These are phyloP conservation scores for Paguma larvata DNA, from an alignment of 2,797 vertebrate genomes.

Conservation along the genomic window DNA sequence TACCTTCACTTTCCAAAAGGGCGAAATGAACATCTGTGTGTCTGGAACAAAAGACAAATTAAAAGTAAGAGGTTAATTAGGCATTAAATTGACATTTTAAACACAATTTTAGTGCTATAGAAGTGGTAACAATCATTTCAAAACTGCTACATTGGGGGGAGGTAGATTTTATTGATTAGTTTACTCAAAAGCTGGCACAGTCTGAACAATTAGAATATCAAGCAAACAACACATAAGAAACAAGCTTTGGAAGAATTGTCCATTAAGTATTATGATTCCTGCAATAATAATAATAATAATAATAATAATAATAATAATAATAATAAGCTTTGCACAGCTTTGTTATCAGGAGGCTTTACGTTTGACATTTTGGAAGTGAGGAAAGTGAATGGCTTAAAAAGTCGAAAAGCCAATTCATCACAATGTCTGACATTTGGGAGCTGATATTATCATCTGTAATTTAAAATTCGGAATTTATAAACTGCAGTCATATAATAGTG, in stretches of 20 bases:
- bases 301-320: slow-evolving; percentile 33
- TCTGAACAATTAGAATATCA: slow-evolving; percentile 53
- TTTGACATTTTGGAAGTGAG: slow-evolving; percentile 74
- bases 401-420: slow-evolving; percentile 79
- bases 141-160: not conserved
- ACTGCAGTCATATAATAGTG: slow-evolving; percentile 43
- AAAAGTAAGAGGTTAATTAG: slow-evolving; percentile 64
- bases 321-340: slow-evolving; percentile 66
- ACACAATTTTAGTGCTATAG: slow-evolving; percentile 3
- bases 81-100: slow-evolving; percentile 53
- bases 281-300: too few relatives aligned
- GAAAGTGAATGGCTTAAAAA: slow-evolving; percentile 70
- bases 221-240: slow-evolving; percentile 42
- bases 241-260: slow-evolving; percentile 27
- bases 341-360: slow-evolving; percentile 76
- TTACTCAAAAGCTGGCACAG: slow-evolving; percentile 54
- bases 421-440: slow-evolving; percentile 81
- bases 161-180: slow-evolving; percentile 65
- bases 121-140: slow-evolving; percentile 47
- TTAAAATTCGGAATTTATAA: slow-evolving; percentile 75
- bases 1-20: slow-evolving; percentile 66
- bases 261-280: slow-evolving; percentile 69
- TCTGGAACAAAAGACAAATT: slow-evolving; percentile 68
- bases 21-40: slow-evolving; percentile 53
- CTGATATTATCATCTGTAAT: slow-evolving; percentile 67